Percentiles rank a stretch among this genome's conserved stretches.
Evolutionary conservation across 2,113 vertebrate species (phyloP).

Genomic region (Trichechus manatus): DNA sequence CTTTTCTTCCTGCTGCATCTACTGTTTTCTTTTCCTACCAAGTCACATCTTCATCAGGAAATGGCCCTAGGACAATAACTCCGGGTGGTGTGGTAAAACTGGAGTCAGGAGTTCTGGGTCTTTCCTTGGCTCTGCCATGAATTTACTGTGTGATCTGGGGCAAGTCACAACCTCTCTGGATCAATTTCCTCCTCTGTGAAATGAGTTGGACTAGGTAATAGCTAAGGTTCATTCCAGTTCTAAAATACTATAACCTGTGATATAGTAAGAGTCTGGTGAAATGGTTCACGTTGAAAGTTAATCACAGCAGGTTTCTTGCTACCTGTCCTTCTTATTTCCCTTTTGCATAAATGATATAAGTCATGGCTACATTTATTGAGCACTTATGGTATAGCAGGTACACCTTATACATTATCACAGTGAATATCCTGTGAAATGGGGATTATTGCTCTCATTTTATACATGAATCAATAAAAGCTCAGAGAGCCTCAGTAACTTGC

Average conservation of each 20-base stretch:
- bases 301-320: conserved; percentile 9
- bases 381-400: not conserved
- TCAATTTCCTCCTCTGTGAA: not conserved
- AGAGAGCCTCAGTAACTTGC: not conserved
- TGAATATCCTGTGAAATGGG: not conserved
- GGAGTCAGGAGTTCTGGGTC: not conserved
- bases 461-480: not conserved
- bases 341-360: not conserved
- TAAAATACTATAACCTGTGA: not conserved
- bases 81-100: not conserved
- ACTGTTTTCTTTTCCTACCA: conserved; percentile 4
- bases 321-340: not conserved
- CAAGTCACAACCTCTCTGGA: conserved; percentile 2
- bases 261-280: not conserved
- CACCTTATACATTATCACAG: not conserved
- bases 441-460: not conserved
- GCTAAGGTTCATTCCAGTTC: not conserved
- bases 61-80: conserved; percentile 2
- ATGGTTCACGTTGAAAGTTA: conserved; percentile 29
- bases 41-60: conserved; percentile 24
- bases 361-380: not conserved
- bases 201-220: not conserved
- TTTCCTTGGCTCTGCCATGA: conserved; percentile 1
- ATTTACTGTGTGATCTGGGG: conserved; percentile 51
- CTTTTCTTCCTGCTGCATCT: conserved; percentile 16